phyloP scores from a whole-genome alignment of 2,113 vertebrate genomes.

The Psophia crepitans region DNA sequence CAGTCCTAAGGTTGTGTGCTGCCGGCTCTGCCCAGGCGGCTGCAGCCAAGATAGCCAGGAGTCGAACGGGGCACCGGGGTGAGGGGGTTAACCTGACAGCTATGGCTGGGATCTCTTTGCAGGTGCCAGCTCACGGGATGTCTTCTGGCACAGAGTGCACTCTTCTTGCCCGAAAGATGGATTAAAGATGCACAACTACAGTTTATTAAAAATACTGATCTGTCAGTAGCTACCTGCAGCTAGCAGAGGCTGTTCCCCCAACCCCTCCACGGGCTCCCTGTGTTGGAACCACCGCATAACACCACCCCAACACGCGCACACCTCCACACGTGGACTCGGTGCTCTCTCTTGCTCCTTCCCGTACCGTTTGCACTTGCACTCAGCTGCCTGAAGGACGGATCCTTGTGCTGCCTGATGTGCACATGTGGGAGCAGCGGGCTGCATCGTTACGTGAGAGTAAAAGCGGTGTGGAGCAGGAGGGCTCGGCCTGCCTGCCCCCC shows the following conservation, averaged over 20 bases:
- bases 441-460: accelerated
- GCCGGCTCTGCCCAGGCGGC: too few species aligned
- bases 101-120: too few species aligned
- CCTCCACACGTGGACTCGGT: accelerated
- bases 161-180: neutral
- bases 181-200: neutral
- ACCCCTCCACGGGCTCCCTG: neutral
- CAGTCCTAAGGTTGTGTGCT: accelerated
- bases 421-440: accelerated
- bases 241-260: neutral
- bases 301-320: accelerated
- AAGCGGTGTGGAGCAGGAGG: neutral
- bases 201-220: neutral
- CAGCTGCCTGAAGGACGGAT: neutral
- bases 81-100: too few species aligned
- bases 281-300: accelerated
- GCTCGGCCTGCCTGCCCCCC: neutral
- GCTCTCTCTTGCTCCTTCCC: neutral
- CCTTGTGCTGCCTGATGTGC: neutral
- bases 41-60: neutral
- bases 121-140: accelerated
- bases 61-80: neutral
- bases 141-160: neutral
- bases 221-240: neutral
- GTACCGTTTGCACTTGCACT: neutral